phyloP scores from a whole-genome alignment of 2,113 vertebrate genomes.

The Acinonyx jubatus region DNA sequence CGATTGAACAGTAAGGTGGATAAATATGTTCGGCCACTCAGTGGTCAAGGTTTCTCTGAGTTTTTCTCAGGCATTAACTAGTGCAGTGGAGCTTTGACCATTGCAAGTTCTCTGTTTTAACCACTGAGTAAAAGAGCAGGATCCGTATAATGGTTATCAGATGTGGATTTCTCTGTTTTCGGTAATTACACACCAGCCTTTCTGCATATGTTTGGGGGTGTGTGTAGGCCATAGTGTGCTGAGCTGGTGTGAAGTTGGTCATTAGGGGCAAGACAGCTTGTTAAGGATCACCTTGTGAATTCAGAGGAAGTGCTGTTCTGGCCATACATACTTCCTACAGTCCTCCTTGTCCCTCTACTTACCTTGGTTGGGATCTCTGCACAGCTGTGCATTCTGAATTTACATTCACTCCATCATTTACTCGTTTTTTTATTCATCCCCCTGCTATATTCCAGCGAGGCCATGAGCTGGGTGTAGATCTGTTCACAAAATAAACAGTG shows the following conservation, averaged over 20 bases:
- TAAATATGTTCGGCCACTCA: background rate
- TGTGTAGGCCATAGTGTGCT: background rate
- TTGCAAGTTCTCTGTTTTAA: conserved; percentile 33
- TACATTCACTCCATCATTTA: background rate
- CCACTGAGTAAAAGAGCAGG: background rate
- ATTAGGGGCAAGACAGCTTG: background rate
- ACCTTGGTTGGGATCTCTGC: background rate
- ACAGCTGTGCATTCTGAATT: background rate
- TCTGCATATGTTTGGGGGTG: background rate
- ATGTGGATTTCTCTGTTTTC: conserved; percentile 41
- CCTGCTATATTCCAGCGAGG: background rate
- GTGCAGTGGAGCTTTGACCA: background rate
- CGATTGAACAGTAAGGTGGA: conserved; percentile 5
- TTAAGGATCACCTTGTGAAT: background rate
- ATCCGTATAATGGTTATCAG: background rate
- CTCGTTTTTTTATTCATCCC: background rate
- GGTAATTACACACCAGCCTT: background rate
- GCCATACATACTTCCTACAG: background rate
- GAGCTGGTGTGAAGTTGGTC: background rate
- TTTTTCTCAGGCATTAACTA: conserved; percentile 11
- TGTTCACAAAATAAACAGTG: background rate
- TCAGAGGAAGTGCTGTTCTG: background rate
- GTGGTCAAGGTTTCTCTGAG: background rate
- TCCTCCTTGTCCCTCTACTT: background rate
- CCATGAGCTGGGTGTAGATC: background rate